Percentiles rank a stretch among this genome's conserved stretches.
These are phyloP conservation scores for Nomada ferruginata DNA, from an alignment of 2,888 invertebrate species.

Conservation along the genomic window DNA sequence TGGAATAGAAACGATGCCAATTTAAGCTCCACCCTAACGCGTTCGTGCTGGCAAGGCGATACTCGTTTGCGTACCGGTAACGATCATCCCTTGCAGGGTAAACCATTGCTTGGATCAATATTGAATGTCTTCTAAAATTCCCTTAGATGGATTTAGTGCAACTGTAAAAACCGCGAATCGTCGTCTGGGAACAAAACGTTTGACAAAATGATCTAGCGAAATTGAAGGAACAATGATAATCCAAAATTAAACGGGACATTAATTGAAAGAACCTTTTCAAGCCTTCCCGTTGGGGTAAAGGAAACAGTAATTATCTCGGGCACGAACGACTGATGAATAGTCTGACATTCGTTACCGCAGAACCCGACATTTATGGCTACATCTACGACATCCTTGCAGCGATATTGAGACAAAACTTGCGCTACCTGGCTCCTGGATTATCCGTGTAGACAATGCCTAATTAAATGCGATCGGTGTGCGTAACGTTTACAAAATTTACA, in stretches of 20 bases:
- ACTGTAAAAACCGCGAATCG: too few relatives aligned
- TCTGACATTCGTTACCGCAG: background rate
- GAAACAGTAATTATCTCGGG: constrained; percentile 17
- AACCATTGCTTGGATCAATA: constrained; percentile 61
- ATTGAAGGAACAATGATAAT: background rate
- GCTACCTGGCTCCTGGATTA: constrained; percentile 20
- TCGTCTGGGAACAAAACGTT: too few relatives aligned
- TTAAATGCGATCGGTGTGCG: constrained; percentile 54
- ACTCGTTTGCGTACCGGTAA: constrained; percentile 26
- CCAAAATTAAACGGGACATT: background rate
- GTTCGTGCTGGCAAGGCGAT: constrained; percentile 35
- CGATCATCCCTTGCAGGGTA: constrained; percentile 35
- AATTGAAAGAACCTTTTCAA: constrained; percentile 3
- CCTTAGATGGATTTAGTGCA: constrained; percentile 26
- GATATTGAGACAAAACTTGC: constrained; percentile 26
- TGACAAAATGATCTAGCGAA: background rate
- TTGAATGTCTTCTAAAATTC: constrained; percentile 54
- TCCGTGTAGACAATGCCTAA: constrained; percentile 52
- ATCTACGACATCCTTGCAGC: constrained; percentile 15
- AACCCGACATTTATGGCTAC: background rate
- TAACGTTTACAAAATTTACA: constrained; percentile 51
- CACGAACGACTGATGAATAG: constrained; percentile 14
- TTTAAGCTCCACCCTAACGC: constrained; percentile 58
- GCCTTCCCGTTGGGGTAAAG: background rate
- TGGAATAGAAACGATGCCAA: constrained; percentile 65